phyloP scores from a whole-genome alignment of 1,140 invertebrate genomes.

The Anthonomus grandis region DNA sequence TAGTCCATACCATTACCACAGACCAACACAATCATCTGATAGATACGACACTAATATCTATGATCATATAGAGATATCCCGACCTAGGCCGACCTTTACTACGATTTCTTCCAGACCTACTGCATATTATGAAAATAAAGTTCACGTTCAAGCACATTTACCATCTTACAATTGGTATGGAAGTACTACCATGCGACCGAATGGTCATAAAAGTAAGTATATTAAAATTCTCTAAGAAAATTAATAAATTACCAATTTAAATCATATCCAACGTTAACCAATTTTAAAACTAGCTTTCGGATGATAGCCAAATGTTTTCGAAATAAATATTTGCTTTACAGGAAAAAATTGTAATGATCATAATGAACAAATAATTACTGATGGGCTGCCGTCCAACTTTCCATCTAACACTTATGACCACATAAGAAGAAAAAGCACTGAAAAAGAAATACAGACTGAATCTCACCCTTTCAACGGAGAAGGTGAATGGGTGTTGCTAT shows the following conservation, averaged over 20 bases:
- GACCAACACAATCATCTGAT: constrained; percentile 19
- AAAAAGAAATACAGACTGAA: constrained; percentile 45
- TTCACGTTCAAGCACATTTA: constrained; percentile 20
- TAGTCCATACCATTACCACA: constrained; percentile 16
- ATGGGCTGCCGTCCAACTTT: constrained; percentile 63
- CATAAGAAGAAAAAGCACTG: constrained; percentile 24
- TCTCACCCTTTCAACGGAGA: constrained; percentile 62
- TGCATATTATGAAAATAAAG: constrained; percentile 34
- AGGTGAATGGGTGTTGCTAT: constrained; percentile 72
- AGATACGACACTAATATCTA: constrained; percentile 25
- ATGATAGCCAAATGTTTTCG: not conserved
- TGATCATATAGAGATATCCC: constrained; percentile 9
- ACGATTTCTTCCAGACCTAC: constrained; percentile 25
- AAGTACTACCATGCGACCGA: constrained; percentile 13
- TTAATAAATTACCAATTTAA: too few relatives aligned
- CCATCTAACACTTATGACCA: constrained; percentile 49
- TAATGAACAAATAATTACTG: constrained; percentile 60
- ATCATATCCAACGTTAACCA: too few relatives aligned
- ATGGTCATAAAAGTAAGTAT: constrained; percentile 15
- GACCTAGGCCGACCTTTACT: constrained; percentile 13
- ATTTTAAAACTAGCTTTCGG: too few relatives aligned
- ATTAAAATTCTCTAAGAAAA: not conserved
- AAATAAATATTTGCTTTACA: constrained; percentile 13
- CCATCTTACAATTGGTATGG: constrained; percentile 7
- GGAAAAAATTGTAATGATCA: constrained; percentile 17